Evolutionary conservation across 2,797 vertebrate genomes (phyloP).

Genomic region (Cetoscarus ocellatus): DNA sequence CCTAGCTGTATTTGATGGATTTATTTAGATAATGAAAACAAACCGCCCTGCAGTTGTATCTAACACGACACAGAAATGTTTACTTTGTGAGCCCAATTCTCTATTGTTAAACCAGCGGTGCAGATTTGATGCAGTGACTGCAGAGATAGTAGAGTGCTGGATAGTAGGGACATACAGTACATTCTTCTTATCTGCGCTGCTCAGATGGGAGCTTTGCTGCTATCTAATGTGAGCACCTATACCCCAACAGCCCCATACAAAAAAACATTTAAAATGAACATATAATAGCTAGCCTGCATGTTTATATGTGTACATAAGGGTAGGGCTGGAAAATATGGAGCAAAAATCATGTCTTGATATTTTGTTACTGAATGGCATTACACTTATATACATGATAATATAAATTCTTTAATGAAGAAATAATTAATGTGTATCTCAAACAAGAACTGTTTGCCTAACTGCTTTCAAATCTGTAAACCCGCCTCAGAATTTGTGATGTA

Average conservation of each 20-base stretch:
- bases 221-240: conserved; percentile 40
- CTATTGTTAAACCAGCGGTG: conserved; percentile 31
- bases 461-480: too few relatives aligned
- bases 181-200: conserved; percentile 51
- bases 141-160: conserved; percentile 18
- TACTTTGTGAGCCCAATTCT: conserved; percentile 42
- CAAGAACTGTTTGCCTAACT: too few relatives aligned
- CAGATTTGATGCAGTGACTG: conserved; percentile 45
- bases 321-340: too few relatives aligned
- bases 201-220: conserved; percentile 32
- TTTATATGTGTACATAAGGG: too few relatives aligned
- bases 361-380: too few relatives aligned
- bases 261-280: too few relatives aligned
- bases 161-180: conserved; percentile 5
- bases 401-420: too few relatives aligned
- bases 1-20: conserved; percentile 40
- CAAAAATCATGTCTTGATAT: too few relatives aligned
- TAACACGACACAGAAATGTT: conserved; percentile 49
- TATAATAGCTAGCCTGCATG: too few relatives aligned
- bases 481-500: too few relatives aligned
- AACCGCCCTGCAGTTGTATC: conserved; percentile 36
- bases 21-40: conserved; percentile 57
- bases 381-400: too few relatives aligned
- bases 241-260: background rate
- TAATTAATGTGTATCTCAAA: too few relatives aligned